Conservation (phyloP, 2,113 vertebrate genomes). For the Alectura lathami region DNA sequence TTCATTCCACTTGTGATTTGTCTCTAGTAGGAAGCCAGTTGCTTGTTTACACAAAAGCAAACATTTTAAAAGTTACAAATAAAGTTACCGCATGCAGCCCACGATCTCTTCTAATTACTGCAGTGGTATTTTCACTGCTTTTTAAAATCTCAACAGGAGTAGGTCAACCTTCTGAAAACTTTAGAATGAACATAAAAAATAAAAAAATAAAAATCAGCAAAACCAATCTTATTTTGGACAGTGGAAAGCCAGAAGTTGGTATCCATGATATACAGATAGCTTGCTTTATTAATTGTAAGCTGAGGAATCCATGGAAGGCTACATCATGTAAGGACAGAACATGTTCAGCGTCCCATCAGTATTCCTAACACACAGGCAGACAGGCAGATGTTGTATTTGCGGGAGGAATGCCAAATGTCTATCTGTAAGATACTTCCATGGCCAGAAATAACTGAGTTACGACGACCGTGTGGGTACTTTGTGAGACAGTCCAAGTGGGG, state of each 20-base stretch:
- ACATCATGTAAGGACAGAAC: neutral
- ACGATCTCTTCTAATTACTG: neutral
- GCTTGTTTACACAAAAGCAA: neutral
- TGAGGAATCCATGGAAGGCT: neutral
- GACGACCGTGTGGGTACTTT: neutral
- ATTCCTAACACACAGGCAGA: neutral
- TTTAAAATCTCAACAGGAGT: neutral
- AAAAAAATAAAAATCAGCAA: neutral
- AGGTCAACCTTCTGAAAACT: neutral
- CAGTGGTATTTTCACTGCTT: neutral
- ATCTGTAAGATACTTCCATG: neutral
- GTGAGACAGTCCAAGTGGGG: neutral
- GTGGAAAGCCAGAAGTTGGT: neutral
- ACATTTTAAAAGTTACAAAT: neutral
- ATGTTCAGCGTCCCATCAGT: neutral
- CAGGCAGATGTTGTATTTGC: constrained; percentile 4
- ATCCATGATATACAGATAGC: neutral
- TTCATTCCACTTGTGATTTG: neutral
- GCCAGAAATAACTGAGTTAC: neutral
- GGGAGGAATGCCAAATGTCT: constrained; percentile 38
- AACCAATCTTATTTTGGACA: neutral
- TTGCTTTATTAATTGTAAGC: neutral
- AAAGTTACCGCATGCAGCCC: neutral
- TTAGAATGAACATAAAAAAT: no score
- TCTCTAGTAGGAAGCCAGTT: neutral